Evolutionary conservation across 2,888 invertebrate species (phyloP).

Genomic region (Pimpla rufipes): DNA sequence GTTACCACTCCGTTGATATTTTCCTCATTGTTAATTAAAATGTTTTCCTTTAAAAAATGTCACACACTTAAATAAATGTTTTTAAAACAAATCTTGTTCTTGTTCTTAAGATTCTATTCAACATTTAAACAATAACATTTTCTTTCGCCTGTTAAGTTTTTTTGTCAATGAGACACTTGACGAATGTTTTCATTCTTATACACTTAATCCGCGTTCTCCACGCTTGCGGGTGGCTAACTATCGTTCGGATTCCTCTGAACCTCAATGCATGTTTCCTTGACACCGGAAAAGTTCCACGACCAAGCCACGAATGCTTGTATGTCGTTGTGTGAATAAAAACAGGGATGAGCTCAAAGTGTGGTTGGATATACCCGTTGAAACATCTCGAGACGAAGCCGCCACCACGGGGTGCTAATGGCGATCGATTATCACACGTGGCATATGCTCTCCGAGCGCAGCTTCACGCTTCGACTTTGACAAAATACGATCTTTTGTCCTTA

Average conservation of each 20-base stretch:
- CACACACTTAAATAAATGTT: too few relatives aligned
- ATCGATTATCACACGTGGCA: constrained; percentile 76
- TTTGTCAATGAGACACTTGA: constrained; percentile 8
- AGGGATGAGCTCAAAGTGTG: constrained; percentile 21
- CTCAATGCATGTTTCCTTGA: constrained; percentile 72
- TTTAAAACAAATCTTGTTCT: too few relatives aligned
- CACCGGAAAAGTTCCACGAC: constrained; percentile 65
- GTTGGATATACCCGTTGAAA: constrained; percentile 20
- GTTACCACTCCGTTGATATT: too few relatives aligned
- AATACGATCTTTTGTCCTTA: constrained; percentile 56
- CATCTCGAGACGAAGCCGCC: constrained; percentile 50
- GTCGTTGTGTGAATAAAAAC: constrained; percentile 18
- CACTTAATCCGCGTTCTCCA: constrained; percentile 75
- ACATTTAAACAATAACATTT: too few relatives aligned
- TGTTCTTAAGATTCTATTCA: too few relatives aligned
- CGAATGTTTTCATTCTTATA: neutral
- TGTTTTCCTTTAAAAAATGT: too few relatives aligned
- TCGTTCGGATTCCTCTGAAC: constrained; percentile 63
- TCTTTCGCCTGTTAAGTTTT: too few relatives aligned
- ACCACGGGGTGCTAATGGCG: constrained; percentile 77
- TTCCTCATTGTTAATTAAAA: too few relatives aligned
- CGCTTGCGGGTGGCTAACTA: constrained; percentile 78
- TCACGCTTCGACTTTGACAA: constrained; percentile 39
- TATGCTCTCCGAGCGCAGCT: constrained; percentile 42
- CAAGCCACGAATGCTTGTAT: constrained; percentile 39